These are phyloP conservation scores for Pelecanoides urinatrix DNA, from an alignment of 2,113 vertebrate species.

Conservation along the genomic window DNA sequence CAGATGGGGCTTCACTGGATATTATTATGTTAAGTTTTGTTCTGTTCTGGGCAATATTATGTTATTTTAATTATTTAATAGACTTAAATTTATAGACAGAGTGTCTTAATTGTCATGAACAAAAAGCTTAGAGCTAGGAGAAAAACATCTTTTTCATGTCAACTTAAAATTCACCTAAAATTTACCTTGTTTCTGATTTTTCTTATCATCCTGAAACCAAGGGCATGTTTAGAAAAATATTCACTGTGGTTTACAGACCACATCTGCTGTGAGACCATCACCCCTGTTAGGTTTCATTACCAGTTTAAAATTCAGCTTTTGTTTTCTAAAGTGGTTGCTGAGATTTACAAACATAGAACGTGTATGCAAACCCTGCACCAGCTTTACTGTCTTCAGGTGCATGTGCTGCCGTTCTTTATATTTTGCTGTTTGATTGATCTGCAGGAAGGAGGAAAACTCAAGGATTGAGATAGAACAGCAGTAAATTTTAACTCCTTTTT, in stretches of 20 bases:
- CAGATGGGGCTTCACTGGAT: constrained; percentile 41
- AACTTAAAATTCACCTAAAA: not conserved
- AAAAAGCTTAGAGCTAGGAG: not conserved
- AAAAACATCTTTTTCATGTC: not conserved
- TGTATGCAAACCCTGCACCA: not conserved
- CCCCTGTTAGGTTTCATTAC: not conserved
- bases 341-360: not conserved
- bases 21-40: constrained; percentile 9
- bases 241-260: not conserved
- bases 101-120: not conserved
- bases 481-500: not conserved
- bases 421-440: not conserved
- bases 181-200: not conserved
- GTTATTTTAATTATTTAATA: not conserved
- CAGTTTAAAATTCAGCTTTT: not conserved
- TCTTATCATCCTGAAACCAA: not conserved
- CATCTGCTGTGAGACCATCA: not conserved
- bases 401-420: not conserved
- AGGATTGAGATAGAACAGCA: not conserved
- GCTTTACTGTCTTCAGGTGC: not conserved
- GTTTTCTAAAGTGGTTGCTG: not conserved
- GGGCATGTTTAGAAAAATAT: not conserved
- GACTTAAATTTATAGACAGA: not conserved
- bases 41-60: not conserved
- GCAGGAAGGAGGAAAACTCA: not conserved